These are phyloP conservation scores for Petrolisthes manimaculis DNA, from an alignment of 2,888 invertebrate genomes.

Conservation along the genomic window DNA sequence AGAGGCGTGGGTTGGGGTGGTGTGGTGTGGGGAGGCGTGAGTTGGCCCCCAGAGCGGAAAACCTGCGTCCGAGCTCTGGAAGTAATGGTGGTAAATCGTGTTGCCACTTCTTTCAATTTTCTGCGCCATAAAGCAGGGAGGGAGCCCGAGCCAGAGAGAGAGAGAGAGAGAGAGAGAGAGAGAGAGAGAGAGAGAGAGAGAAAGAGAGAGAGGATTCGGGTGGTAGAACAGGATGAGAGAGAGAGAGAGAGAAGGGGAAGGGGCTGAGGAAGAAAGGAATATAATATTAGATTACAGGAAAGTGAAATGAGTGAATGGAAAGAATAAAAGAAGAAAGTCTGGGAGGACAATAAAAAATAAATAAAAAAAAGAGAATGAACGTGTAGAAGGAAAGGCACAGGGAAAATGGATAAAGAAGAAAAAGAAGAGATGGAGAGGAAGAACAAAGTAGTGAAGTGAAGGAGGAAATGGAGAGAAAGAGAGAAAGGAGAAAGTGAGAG, in stretches of 20 bases:
- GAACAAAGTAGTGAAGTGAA: background rate
- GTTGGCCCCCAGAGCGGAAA: too few relatives aligned
- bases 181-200: background rate
- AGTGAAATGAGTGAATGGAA: background rate
- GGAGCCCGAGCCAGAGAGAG: too few relatives aligned
- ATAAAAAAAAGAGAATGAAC: background rate
- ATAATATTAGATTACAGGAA: background rate
- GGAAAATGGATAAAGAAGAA: background rate
- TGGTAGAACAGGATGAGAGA: background rate
- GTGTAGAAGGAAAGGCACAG: background rate
- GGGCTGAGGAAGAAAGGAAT: background rate
- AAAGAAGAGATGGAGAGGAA: background rate
- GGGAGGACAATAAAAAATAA: background rate
- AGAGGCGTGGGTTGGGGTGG: too few relatives aligned
- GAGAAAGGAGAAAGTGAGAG: background rate
- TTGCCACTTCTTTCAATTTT: constrained; percentile 1
- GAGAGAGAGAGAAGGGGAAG: background rate
- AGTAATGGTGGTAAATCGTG: background rate
- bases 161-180: background rate
- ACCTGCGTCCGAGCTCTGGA: background rate
- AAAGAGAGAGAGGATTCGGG: background rate
- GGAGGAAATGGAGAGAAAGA: background rate
- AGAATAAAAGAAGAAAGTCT: background rate
- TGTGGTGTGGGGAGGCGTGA: too few relatives aligned
- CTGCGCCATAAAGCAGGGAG: background rate